Conservation (phyloP, 2,797 vertebrate species). For the Periparus ater region DNA sequence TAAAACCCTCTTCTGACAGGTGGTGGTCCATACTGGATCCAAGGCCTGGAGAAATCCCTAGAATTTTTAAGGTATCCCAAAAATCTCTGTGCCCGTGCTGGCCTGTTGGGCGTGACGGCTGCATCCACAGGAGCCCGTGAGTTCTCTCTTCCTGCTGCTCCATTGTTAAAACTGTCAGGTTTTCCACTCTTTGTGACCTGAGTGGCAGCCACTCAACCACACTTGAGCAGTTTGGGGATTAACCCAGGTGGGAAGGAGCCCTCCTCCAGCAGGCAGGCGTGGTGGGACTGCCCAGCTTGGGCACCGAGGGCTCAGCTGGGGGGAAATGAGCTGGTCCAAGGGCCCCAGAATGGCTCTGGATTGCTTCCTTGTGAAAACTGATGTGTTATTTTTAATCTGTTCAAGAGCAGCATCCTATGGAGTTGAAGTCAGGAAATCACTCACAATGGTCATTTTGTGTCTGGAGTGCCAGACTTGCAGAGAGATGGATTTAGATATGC, state of each 20-base stretch:
- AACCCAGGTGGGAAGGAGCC: not conserved
- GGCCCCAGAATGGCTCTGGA: not conserved
- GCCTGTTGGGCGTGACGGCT: not conserved
- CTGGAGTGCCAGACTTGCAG: not conserved
- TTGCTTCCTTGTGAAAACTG: not conserved
- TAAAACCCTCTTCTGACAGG: not conserved
- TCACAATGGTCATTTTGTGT: not conserved
- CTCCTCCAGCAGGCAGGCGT: fast-evolving
- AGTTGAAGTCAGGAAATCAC: not conserved
- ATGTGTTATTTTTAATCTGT: not conserved
- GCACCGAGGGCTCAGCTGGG: not conserved
- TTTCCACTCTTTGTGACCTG: not conserved
- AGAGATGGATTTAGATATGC: not conserved
- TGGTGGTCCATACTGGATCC: not conserved
- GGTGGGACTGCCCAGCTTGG: not conserved
- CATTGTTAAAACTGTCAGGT: not conserved
- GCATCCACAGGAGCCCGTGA: not conserved
- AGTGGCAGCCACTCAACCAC: not conserved
- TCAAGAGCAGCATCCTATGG: not conserved
- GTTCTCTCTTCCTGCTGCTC: not conserved
- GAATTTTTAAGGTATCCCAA: not conserved
- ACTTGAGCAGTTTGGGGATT: not conserved
- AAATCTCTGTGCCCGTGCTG: not conserved
- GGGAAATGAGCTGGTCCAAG: not conserved
- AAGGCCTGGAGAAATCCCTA: too few species aligned